Conservation (phyloP, 2,113 vertebrate genomes). For the Plecturocebus donacophilus region DNA sequence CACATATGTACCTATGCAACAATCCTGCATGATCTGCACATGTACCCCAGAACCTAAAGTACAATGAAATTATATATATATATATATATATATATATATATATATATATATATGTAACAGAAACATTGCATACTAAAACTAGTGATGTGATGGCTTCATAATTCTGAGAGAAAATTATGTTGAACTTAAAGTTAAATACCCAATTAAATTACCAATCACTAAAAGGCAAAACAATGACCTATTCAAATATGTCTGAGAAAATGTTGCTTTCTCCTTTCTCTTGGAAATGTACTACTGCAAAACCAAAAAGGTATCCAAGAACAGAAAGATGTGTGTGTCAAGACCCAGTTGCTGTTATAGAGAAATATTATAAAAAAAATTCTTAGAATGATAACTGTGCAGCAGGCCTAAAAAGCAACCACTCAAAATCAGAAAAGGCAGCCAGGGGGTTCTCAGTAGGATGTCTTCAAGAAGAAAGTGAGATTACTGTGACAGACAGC, state of each 20-base stretch:
- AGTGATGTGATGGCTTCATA: not conserved
- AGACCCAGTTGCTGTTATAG: not conserved
- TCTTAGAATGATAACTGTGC: not conserved
- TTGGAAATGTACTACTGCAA: not conserved
- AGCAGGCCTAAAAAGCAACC: not conserved
- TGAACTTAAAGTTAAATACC: not conserved
- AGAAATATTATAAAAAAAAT: not conserved
- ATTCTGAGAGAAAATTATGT: not conserved
- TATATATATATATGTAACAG: not conserved
- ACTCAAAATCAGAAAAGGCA: not conserved
- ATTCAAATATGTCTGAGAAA: not conserved
- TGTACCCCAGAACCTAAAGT: no score
- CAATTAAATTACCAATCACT: not conserved
- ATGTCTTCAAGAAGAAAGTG: not conserved
- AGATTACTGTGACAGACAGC: not conserved
- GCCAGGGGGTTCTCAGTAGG: not conserved
- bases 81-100: no score
- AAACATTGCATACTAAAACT: not conserved
- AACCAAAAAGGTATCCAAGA: not conserved
- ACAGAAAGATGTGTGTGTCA: not conserved
- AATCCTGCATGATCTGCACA: no score
- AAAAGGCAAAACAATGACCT: not conserved
- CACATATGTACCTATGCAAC: no score
- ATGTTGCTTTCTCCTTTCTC: not conserved
- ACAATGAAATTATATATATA: no score